Base-by-base conservation (phyloP, 2,888 invertebrate genomes). In the Entomobrya proxima region DNA sequence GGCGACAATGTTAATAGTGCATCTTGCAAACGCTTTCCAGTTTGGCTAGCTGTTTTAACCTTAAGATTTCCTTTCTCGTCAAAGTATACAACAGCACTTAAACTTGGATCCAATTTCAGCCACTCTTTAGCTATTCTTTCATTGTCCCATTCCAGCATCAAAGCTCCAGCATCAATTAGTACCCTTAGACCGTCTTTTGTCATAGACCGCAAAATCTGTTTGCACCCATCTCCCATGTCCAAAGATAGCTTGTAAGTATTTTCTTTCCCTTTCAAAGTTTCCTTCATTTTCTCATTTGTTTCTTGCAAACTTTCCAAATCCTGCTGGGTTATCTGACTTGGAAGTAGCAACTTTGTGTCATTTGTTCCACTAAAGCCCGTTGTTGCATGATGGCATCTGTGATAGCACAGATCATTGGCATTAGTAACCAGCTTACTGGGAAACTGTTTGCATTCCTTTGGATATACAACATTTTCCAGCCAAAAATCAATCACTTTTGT, bases 321-420 rank as follows among this genome's bases (percentile, higher is more conserved):
- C 11, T 78, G 55, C 40, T 88, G 88, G 4, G 15, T 6, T 32
- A 88, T 86, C 18, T 72, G 40, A 4, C 21, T 55, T 2, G 89
- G 89, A 9, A 89, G 72, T 1, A 89, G 35, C 3, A 67, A n/a
- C 11, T 61, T 35, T 0, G 87, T 69, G 44, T 89, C 89, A 35
- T 89, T 89, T 11, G 89, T 89, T n/a, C 89, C 89, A 40, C 87
- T 87, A 30, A 89, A 89, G 6, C 89, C 89, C 11, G 84, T 85
- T 1, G 86, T 86, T 11, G 83, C 55, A n/a, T 77, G 69, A 0
- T 3, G 15, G 15, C 37, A 18, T 4, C 44, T 74, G 35, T 86
- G 69, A 2, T 77, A 75, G 32, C 76, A 72, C 4, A 88, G 64
- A 76, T 88, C 87, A 85, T 85, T 86, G 0, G 87, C 78, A 1